These are phyloP conservation scores for Trachelipus rathkii DNA, from an alignment of 1,140 invertebrate genomes.

Conservation along the genomic window DNA sequence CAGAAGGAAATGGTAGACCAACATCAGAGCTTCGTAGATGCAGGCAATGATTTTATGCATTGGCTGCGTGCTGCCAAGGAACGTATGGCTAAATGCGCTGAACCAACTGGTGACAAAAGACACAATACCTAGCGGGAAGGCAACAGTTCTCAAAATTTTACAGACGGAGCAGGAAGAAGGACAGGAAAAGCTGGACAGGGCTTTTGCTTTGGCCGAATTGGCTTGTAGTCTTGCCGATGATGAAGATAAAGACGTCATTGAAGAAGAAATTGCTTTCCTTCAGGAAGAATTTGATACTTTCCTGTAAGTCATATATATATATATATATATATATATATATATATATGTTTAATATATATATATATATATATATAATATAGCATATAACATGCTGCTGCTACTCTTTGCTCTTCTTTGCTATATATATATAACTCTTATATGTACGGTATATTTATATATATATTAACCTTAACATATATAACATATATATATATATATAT, in stretches of 20 bases:
- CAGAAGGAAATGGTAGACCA: slow-evolving; percentile 85
- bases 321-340: too few relatives aligned
- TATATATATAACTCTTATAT: too few relatives aligned
- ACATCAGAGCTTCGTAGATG: slow-evolving; percentile 81
- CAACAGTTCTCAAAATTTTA: slow-evolving; percentile 75
- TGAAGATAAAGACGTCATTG: slow-evolving; percentile 84
- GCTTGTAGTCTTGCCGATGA: slow-evolving; percentile 74
- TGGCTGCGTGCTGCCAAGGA: slow-evolving; percentile 88
- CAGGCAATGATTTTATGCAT: slow-evolving; percentile 81
- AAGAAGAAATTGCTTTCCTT: slow-evolving; percentile 80
- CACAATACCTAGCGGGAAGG: slow-evolving; percentile 73
- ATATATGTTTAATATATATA: too few relatives aligned
- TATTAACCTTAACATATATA: too few relatives aligned
- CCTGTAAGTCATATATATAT: slow-evolving; percentile 55
- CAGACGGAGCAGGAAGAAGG: slow-evolving; percentile 72
- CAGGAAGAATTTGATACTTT: slow-evolving; percentile 62
- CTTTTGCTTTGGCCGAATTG: slow-evolving; percentile 72
- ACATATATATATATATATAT: too few relatives aligned
- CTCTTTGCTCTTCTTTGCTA: too few relatives aligned
- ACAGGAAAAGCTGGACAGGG: slow-evolving; percentile 72
- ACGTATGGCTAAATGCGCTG: slow-evolving; percentile 83
- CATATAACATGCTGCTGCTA: too few relatives aligned
- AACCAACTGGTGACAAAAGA: slow-evolving; percentile 91
- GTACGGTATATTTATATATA: too few relatives aligned
- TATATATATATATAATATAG: too few relatives aligned